Evolutionary conservation across 2,113 vertebrate species (phyloP), one percentile per base, ranked within the genome.

Genomic region (Pterocles gutturalis): DNA sequence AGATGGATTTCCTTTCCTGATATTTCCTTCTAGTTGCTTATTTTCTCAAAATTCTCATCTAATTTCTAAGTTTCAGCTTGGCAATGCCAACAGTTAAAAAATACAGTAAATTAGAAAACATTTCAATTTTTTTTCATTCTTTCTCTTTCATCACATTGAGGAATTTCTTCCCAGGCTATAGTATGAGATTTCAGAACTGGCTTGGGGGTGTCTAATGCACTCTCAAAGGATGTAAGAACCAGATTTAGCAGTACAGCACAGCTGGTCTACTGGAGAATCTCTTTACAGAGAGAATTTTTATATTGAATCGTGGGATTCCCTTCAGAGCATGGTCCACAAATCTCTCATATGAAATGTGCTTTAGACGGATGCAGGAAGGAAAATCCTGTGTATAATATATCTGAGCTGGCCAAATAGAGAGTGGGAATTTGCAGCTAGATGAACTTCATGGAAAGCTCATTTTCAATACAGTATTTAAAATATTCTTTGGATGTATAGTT

Each of bases 201-300:
- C 49, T 72, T 70, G 36, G 22, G 46, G 49, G 45, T 82, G 26
- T 51, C 54, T 83, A 67, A 26, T 69, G 38, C 29, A 46, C 36
- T 97, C 87, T 83, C 82, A 95, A 93, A 97, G 96, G 95, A 94
- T 83, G 78, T 95, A 93, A 96, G 94, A 96, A 75, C 93, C 90
- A 94, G 75, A 80, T 94, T 97, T 94, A 91, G 70, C 82, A 94
- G 95, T 92, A 78, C 79, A 21, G 95, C 93, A 62, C 94, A 98
- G 55, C 96, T 96, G 95, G 95, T 81, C 91, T 97, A 93, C 96
- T 7, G 1, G 77, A 93, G 81, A 85, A 94, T 87, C 57, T 96
- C 83, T 91, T 81, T 97, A 96, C 46, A 88, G 95, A 87, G 71
- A 93, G 67, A 87, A 92, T 92, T 96, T 97, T 98, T 96, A 95